phyloP scores from a whole-genome alignment of 1,140 invertebrate genomes.

The Drosophila rufa region DNA sequence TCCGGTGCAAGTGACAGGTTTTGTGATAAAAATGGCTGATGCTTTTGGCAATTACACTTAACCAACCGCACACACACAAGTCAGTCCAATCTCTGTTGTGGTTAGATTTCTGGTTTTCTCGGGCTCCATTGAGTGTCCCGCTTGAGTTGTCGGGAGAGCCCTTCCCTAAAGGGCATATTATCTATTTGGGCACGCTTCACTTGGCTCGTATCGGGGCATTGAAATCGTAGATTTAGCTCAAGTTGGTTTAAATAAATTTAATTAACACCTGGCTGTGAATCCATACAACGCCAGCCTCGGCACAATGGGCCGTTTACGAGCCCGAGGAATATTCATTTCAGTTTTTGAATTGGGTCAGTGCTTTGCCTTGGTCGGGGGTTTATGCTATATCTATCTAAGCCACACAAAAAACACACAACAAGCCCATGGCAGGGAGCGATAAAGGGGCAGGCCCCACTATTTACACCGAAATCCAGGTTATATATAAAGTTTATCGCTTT shows the following conservation, averaged over 20 bases:
- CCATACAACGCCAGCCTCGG: background rate
- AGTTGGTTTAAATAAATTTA: conserved; percentile 68
- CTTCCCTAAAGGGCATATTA: conserved; percentile 46
- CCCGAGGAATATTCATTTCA: conserved; percentile 38
- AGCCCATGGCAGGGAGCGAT: conserved; percentile 43
- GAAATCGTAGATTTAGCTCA: conserved; percentile 43
- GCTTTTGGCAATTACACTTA: conserved; percentile 49
- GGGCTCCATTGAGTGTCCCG: background rate
- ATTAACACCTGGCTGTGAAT: conserved; percentile 72
- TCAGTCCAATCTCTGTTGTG: conserved; percentile 19
- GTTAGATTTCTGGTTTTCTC: conserved; percentile 22
- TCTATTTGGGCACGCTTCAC: conserved; percentile 75
- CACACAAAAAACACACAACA: conserved; percentile 21
- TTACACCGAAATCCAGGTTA: conserved; percentile 33
- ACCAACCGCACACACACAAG: background rate
- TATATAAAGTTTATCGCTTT: conserved; percentile 18
- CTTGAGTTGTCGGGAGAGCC: conserved; percentile 37
- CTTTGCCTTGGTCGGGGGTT: conserved; percentile 41
- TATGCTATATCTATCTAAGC: conserved; percentile 17
- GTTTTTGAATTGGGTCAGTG: conserved; percentile 70
- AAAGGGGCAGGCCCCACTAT: conserved; percentile 32
- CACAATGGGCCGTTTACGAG: conserved; percentile 11
- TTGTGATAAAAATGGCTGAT: conserved; percentile 54
- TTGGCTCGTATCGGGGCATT: conserved; percentile 45
- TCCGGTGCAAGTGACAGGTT: conserved; percentile 55